Evolutionary conservation across 92 coral and sea anemone genomes (phyloP).

Genomic region (Epizoanthus rinbou): DNA sequence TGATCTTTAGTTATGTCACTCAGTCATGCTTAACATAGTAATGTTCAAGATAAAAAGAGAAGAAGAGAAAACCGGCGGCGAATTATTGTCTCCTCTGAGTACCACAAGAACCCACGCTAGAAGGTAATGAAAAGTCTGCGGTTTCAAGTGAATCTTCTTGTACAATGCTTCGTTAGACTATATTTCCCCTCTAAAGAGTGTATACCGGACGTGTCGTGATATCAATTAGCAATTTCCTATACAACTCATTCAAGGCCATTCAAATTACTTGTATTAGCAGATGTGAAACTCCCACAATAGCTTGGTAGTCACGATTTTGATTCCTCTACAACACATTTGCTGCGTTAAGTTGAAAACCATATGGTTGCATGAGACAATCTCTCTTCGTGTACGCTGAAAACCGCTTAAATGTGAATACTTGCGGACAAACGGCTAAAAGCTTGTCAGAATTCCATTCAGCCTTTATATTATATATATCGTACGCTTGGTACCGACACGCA

Average conservation of each 20-base stretch:
- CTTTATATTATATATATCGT: background rate
- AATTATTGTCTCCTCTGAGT: background rate
- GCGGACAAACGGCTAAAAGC: background rate
- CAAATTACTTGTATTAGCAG: background rate
- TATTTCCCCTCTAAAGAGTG: background rate
- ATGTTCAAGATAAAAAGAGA: conserved; percentile 2
- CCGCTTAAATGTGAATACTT: conserved; percentile 5
- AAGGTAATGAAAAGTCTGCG: background rate
- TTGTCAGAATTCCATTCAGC: background rate
- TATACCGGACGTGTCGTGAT: conserved; percentile 3
- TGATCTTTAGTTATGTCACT: conserved; percentile 20
- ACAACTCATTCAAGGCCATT: conserved; percentile 4
- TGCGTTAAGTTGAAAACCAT: conserved; percentile 24
- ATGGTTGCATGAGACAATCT: background rate
- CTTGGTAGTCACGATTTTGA: conserved; percentile 12
- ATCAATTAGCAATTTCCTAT: conserved; percentile 17
- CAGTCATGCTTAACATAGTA: conserved; percentile 1
- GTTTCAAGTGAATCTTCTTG: background rate
- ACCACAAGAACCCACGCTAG: background rate
- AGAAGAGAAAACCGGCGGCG: background rate
- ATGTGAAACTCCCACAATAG: conserved; percentile 7
- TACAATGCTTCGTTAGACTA: background rate
- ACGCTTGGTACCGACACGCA: conserved; percentile 5
- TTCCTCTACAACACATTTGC: background rate
- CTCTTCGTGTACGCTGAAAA: background rate